Evolutionary conservation across 2,797 vertebrate genomes (phyloP).

Genomic region (Macropodus opercularis): DNA sequence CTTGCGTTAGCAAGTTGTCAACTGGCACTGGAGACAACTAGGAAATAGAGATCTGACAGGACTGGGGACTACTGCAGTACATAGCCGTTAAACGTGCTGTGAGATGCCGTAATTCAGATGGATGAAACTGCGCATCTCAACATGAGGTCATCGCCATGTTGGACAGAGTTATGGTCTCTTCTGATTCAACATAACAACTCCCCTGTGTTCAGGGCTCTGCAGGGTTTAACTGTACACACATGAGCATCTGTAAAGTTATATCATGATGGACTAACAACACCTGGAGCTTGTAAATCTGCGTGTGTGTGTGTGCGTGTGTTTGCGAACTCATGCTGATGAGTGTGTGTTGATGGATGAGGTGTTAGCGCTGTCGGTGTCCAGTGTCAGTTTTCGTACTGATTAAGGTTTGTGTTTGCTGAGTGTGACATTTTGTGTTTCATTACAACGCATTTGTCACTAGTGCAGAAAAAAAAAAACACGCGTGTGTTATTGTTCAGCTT

Average conservation of each 20-base stretch:
- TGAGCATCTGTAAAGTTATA: slow-evolving; percentile 45
- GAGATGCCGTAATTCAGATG: slow-evolving; percentile 11
- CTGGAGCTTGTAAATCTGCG: slow-evolving; percentile 53
- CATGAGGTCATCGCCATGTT: slow-evolving; percentile 15
- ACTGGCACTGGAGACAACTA: slow-evolving; percentile 8
- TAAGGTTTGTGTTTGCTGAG: slow-evolving; percentile 26
- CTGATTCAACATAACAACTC: slow-evolving; percentile 27
- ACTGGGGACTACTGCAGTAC: slow-evolving; percentile 9
- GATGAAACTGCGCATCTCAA: slow-evolving; percentile 24
- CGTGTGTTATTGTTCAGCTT: background rate
- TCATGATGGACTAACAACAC: slow-evolving; percentile 54
- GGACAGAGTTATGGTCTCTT: slow-evolving; percentile 20
- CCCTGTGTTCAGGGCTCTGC: slow-evolving; percentile 24
- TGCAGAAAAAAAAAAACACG: background rate
- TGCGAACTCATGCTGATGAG: background rate
- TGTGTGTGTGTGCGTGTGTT: slow-evolving; percentile 4
- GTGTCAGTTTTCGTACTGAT: slow-evolving; percentile 48
- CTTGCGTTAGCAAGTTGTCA: slow-evolving; percentile 5
- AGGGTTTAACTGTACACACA: slow-evolving; percentile 40
- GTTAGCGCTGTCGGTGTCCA: slow-evolving; percentile 33
- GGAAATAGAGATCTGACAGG: slow-evolving; percentile 16
- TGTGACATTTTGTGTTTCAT: slow-evolving; percentile 39
- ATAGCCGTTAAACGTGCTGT: background rate
- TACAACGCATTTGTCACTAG: slow-evolving; percentile 12
- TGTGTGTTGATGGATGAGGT: slow-evolving; percentile 56